Evolutionary conservation across 2,888 invertebrate genomes (phyloP).

Genomic region (Andrena trimmerana): DNA sequence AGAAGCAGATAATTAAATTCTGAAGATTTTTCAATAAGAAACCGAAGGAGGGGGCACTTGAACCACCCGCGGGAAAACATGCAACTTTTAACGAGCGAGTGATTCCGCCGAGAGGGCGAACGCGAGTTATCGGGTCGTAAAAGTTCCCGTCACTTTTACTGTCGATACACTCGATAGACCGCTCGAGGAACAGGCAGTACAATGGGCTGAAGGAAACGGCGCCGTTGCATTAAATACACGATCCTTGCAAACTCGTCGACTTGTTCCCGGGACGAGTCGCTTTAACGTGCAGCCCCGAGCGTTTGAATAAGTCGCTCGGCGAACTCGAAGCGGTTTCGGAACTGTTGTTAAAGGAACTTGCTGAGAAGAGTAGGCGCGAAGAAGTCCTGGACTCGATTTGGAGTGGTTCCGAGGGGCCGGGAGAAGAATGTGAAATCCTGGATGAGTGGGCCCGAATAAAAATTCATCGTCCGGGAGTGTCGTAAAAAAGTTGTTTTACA

Average conservation of each 20-base stretch:
- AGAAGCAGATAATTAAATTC: not conserved
- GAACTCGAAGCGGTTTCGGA: slow-evolving; percentile 9
- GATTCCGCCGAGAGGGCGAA: slow-evolving; percentile 5
- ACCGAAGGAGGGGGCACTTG: not conserved
- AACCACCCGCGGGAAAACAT: not conserved
- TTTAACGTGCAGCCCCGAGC: slow-evolving; percentile 1
- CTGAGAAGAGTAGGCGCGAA: not conserved
- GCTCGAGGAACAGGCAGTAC: not conserved
- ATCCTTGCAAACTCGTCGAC: not conserved
- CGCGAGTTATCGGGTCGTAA: slow-evolving; percentile 15
- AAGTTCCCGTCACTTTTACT: slow-evolving; percentile 31
- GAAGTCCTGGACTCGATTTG: slow-evolving; percentile 26
- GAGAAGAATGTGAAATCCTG: not conserved
- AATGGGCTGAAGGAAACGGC: not conserved
- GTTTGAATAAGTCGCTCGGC: not conserved
- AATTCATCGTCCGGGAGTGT: not conserved
- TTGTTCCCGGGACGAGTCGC: not conserved
- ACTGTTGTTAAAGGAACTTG: slow-evolving; percentile 14
- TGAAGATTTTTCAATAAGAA: not conserved
- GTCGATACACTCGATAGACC: slow-evolving; percentile 17
- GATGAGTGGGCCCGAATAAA: not conserved
- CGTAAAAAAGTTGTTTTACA: not conserved
- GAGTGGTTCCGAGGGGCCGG: not conserved
- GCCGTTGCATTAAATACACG: slow-evolving; percentile 17
- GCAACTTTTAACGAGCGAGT: not conserved